Evolutionary conservation across 2,888 invertebrate species (phyloP).

Genomic region (Fragum sueziense): DNA sequence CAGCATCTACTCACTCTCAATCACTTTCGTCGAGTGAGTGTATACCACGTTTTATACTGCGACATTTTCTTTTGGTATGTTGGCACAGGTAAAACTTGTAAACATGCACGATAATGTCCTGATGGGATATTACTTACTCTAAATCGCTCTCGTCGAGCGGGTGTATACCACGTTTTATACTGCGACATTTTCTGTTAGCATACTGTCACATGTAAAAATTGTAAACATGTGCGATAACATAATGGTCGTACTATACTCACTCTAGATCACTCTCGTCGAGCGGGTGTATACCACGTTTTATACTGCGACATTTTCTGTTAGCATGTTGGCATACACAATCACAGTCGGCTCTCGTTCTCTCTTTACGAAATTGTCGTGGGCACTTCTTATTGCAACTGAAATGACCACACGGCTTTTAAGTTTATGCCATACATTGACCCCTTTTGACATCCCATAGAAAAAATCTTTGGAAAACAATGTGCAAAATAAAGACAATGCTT

Average conservation of each 20-base stretch:
- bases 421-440: too few species aligned
- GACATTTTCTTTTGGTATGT: too few species aligned
- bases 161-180: conserved; percentile 61
- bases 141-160: conserved; percentile 63
- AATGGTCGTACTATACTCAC: conserved; percentile 60
- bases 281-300: conserved; percentile 63
- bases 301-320: conserved; percentile 58
- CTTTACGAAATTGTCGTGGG: conserved; percentile 63
- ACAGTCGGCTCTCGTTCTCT: conserved; percentile 57
- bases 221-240: too few species aligned
- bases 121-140: conserved; percentile 59
- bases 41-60: too few species aligned
- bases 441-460: too few species aligned
- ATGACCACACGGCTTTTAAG: background rate
- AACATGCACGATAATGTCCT: too few species aligned
- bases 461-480: too few species aligned
- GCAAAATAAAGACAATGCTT: background rate
- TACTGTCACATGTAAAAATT: conserved; percentile 62
- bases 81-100: conserved; percentile 51
- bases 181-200: conserved; percentile 57
- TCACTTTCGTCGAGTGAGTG: too few species aligned
- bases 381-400: conserved; percentile 65
- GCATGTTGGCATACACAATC: conserved; percentile 61
- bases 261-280: conserved; percentile 62
- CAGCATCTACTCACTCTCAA: too few species aligned